Percentiles rank a stretch among this genome's conserved stretches.
Conservation (phyloP, 64 coral and sea anemone genomes). For the Stylophora pistillata region DNA sequence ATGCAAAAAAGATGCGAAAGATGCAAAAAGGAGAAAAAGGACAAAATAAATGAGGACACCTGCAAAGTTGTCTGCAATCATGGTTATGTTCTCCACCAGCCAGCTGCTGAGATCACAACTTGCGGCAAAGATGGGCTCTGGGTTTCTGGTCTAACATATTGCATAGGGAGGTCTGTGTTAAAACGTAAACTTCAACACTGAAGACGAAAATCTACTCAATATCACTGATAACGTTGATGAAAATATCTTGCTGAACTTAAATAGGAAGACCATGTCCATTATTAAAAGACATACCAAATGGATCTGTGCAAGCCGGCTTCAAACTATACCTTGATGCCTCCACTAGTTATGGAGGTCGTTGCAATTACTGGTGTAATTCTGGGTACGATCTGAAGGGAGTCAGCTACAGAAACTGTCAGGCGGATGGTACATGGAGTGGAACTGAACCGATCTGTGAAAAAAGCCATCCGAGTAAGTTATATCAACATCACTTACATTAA, state of each 20-base stretch:
- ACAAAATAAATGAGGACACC: constrained; percentile 14
- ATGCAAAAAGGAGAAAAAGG: no score
- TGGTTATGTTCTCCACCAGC: neutral
- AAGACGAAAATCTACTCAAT: no score
- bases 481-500: neutral
- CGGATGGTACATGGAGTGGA: constrained; percentile 1
- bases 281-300: neutral
- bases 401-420: neutral
- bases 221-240: no score
- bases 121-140: neutral
- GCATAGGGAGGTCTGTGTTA: neutral
- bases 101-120: neutral
- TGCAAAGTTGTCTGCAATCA: constrained; percentile 22
- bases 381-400: neutral
- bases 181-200: no score
- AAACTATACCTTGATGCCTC: no score
- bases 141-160: neutral
- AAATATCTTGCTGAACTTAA: neutral
- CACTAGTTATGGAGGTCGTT: neutral
- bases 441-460: constrained; percentile 2
- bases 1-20: no score
- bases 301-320: neutral
- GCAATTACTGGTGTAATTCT: neutral
- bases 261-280: neutral
- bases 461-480: neutral